Evolutionary conservation across 2,797 vertebrate species (phyloP).

Genomic region (Carapus acus): DNA sequence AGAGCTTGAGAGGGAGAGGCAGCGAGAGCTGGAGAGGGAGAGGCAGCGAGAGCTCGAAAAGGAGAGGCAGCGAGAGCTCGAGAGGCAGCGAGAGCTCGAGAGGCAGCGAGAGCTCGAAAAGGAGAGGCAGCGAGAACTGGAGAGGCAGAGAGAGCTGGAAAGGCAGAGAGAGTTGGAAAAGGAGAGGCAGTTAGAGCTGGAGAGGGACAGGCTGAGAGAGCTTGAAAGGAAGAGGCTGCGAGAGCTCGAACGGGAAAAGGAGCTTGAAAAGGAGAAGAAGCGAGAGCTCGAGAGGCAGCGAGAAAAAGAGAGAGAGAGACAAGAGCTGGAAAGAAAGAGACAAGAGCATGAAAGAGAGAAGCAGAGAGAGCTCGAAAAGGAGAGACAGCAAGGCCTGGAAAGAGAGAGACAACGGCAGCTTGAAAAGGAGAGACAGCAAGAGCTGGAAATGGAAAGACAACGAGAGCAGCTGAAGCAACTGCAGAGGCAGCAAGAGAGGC

Average conservation of each 20-base stretch:
- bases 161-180: slow-evolving; percentile 41
- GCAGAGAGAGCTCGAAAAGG: slow-evolving; percentile 43
- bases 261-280: slow-evolving; percentile 56
- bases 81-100: slow-evolving; percentile 23
- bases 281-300: slow-evolving; percentile 60
- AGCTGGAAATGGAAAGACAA: slow-evolving; percentile 14
- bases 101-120: slow-evolving; percentile 38
- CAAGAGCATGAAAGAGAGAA: slow-evolving; percentile 37
- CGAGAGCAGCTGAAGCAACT: slow-evolving; percentile 11
- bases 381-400: slow-evolving; percentile 34
- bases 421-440: slow-evolving; percentile 5
- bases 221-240: slow-evolving; percentile 53
- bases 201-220: slow-evolving; percentile 49
- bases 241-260: slow-evolving; percentile 54
- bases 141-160: slow-evolving; percentile 34
- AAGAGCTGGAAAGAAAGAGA: slow-evolving; percentile 56
- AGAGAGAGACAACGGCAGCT: slow-evolving; percentile 6
- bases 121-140: slow-evolving; percentile 18
- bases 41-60: no score
- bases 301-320: slow-evolving; percentile 59
- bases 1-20: no score
- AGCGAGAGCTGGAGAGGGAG: no score
- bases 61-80: no score
- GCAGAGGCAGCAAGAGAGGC: slow-evolving; percentile 11
- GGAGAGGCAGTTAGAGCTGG: slow-evolving; percentile 43